Evolutionary conservation across 2,113 vertebrate genomes (phyloP), one percentile per base, ranked within the genome.

Genomic region (Sminthopsis crassicaudata): DNA sequence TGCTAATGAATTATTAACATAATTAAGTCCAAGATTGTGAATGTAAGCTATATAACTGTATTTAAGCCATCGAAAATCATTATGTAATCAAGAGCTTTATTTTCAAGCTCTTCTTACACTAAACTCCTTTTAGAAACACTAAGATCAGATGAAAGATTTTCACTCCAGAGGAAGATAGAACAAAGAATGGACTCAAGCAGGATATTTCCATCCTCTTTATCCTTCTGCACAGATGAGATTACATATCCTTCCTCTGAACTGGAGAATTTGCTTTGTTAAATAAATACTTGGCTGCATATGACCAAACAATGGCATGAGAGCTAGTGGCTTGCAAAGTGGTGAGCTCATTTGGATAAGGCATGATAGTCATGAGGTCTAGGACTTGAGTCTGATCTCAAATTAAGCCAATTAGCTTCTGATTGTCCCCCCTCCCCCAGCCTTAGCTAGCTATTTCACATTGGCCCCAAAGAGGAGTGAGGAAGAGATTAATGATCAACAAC

Each of bases 261-360:
- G 67, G 93, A 89, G 53, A 94, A 53, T 60, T 90, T 89, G 16
- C n/a, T 30, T 90, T 52, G 46, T 92, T 93, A 91, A 89, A 95
- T 46, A 8, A 90, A 4, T 53, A 52, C 89, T 95, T 92, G 76
- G 30, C 24, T 93, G 53, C 42, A 42, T 84, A 52, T 5, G 7
- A 84, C 25, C 50, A 90, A 95, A 67, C n/a, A 55, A 1, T 76
- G 51, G 36, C 92, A 84, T 84, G 67, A 84, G 67, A 84, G 42
- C 2, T 84, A 42, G 67, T 84, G n/a, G 5, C n/a, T 84, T 84
- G 67, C 7, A 84, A 84, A 84, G 67, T 42, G 36, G 67, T 42
- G 67, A 84, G 67, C 67, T 84, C n/a, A 84, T 84, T 7, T 42
- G 36, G n/a, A 7, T 42, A 42, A 84, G 36, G 60, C 36, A 76